Base-by-base conservation (phyloP, 2,113 vertebrate species). In the Tapirus terrestris region DNA sequence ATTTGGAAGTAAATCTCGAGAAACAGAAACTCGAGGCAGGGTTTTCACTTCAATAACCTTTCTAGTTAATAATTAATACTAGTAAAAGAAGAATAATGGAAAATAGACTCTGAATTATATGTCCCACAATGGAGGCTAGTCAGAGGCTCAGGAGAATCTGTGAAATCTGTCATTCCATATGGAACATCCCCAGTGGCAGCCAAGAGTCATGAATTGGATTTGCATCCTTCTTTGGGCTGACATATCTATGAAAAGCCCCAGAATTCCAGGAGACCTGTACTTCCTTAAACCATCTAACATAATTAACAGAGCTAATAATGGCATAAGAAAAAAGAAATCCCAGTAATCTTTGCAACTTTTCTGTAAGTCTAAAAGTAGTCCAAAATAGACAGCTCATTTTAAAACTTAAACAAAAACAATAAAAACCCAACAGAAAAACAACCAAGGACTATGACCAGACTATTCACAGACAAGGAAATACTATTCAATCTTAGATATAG, bases 1-100 rank as follows among this genome's bases (percentile, higher is more conserved):
- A 94, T 95, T 48, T 93, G 80, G 91, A 96, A 96, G 91, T 97
- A 97, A 96, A 97, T 96, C 89, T 87, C 83, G n/a, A 98, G 95
- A 96, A 97, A 97, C 94, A 96, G n/a, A 95, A 97, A 98, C 92
- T 94, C 0, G 0, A 97, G 94, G 80, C 91, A 95, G 90, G 86
- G 85, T 92, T 97, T 98, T 96, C 83, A 84, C 89, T 94, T 91
- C 67, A 96, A 93, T 97, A 97, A 94, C 33, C 75, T 97, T 96
- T 97, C 83, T 79, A 76, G 96, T 97, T 97, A 97, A 97, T 98
- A 97, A 97, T 0, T 97, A 68, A 96, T 94, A 89, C 9, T 31
- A 84, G 79, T 84, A 91, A 96, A 94, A 82, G 67, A 96, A 96
- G 85, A 96, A 79, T 18, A 88, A 96, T 29, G 45, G 82, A 93